Conservation (phyloP, 2,797 vertebrate genomes). For the Lithobates pipiens region DNA sequence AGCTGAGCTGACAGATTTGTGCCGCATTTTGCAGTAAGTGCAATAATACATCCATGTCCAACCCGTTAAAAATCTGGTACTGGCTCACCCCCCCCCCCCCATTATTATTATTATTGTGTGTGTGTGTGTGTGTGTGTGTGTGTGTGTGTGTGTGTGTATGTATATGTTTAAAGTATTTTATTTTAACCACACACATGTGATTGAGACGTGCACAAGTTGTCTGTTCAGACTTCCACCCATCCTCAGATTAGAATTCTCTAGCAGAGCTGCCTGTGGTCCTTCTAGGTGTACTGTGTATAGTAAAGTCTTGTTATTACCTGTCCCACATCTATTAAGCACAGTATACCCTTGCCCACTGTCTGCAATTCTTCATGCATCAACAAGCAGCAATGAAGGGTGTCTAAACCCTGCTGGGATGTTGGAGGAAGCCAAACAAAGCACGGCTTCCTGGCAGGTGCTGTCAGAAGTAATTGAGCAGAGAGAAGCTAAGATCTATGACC, state of each 20-base stretch:
- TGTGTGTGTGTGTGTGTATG: no score
- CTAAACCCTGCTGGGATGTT: slow-evolving; percentile 36
- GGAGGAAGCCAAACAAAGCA: slow-evolving; percentile 34
- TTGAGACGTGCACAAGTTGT: background rate
- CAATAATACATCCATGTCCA: no score
- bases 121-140: no score
- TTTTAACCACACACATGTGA: no score
- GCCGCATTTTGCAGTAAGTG: no score
- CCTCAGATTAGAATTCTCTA: background rate
- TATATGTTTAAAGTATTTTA: no score
- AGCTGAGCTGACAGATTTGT: no score
- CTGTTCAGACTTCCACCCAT: background rate
- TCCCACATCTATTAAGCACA: slow-evolving; percentile 7
- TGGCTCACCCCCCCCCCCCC: no score
- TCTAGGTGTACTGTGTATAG: background rate
- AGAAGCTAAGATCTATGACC: slow-evolving; percentile 25
- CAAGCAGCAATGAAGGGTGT: slow-evolving; percentile 51
- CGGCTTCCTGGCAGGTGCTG: slow-evolving; percentile 56
- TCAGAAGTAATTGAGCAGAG: slow-evolving; percentile 53
- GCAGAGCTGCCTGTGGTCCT: slow-evolving; percentile 9
- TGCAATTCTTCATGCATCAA: slow-evolving; percentile 54
- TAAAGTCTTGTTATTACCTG: slow-evolving; percentile 46
- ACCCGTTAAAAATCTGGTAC: no score
- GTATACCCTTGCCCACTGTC: slow-evolving; percentile 21
- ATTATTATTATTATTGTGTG: no score